Percentiles rank a stretch among this genome's conserved stretches.
These are phyloP conservation scores for Byasa hedistus DNA, from an alignment of 2,888 invertebrate genomes.

Conservation along the genomic window DNA sequence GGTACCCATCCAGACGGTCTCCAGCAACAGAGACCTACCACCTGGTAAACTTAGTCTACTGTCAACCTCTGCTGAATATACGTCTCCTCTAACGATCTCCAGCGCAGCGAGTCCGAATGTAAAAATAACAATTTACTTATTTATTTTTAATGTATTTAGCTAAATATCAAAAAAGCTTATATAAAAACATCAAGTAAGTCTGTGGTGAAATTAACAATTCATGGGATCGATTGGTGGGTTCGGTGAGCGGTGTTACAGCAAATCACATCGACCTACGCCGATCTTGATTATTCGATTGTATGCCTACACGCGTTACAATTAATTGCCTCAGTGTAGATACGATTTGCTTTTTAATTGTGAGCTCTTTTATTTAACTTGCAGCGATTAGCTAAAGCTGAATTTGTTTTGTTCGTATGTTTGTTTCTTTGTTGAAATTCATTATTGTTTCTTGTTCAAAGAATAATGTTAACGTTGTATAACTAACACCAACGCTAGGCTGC, in stretches of 20 bases:
- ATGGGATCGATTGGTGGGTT: conserved; percentile 42
- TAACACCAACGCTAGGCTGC: no score
- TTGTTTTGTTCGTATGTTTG: not conserved
- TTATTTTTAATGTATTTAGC: not conserved
- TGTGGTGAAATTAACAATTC: conserved; percentile 44
- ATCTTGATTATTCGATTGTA: conserved; percentile 60
- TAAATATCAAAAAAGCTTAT: not conserved
- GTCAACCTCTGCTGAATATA: no score
- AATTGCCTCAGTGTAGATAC: conserved; percentile 39
- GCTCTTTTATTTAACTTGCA: conserved; percentile 16
- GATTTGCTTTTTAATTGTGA: conserved; percentile 26
- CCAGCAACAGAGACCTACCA: no score
- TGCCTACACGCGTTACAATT: conserved; percentile 58
- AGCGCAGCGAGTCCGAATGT: no score
- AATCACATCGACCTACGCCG: conserved; percentile 53
- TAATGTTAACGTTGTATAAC: no score
- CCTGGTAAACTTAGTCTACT: no score
- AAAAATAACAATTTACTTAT: not conserved
- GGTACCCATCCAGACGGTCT: no score
- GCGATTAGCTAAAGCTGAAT: not conserved
- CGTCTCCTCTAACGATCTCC: no score
- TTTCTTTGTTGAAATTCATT: no score
- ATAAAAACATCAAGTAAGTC: conserved; percentile 33
- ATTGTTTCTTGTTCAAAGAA: no score
- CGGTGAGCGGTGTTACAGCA: conserved; percentile 30